Base-by-base conservation (phyloP, 2,888 invertebrate species). In the Rotaria macrura region DNA sequence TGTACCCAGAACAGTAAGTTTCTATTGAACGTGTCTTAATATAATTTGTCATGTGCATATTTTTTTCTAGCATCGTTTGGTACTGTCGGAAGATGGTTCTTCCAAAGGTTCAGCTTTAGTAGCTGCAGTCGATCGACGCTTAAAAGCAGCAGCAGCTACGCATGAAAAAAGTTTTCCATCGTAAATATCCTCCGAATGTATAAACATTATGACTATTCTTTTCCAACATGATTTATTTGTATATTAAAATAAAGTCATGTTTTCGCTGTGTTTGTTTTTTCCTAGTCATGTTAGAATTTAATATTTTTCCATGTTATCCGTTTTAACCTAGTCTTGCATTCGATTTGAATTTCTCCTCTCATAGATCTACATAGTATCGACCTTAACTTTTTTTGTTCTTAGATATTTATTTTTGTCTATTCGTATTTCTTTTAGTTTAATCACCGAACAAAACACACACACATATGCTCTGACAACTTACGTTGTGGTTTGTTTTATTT, bases 41-140 rank as follows among this genome's bases (percentile, higher is more conserved):
- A 38, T 12, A 47, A 47, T 14, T 47, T 47, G 14, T 47, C 14
- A 14, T 47, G 14, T 72, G 23, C 3, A 79, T 79, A 10, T 12
- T 25, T 79, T 43, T 43, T 79, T 79, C 12, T 43, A 79, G 79
- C 43, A 79, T 79, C 79, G 79, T 10, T 14, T 85, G 10, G 86
- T 74, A 25, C 55, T 86, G 23, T 84, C 84, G 2, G 83, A 79
- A 29, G 86, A 86, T 72, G 86, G 86, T n/a, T 86, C 86, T 23
- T 84, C 84, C 9, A 52, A 74, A 74, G 86, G 86, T 55, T 84
- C 86, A 54, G 86, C 86, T 29, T 54, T 86, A 38, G 84, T 86
- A 29, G 86, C 86, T n/a, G 86, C 86, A 7, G 86, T 86, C 17
- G 86, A 79, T 34, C 65, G 65, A 34, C 65, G 65, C 20, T 65